Evolutionary conservation across 2,113 vertebrate species (phyloP).

Genomic region (Sinocyclocheilus maitianheensis): DNA sequence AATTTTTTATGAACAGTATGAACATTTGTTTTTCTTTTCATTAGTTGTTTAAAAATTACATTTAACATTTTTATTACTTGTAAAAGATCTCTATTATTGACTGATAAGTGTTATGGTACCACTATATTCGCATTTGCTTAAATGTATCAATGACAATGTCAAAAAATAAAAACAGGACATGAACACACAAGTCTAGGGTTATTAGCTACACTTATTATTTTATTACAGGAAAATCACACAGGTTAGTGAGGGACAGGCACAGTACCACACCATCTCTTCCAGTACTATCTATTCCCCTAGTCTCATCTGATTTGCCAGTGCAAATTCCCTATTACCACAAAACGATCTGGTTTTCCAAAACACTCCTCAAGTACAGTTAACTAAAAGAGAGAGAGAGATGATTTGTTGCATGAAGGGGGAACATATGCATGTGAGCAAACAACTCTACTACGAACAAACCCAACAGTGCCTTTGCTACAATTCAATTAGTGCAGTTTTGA

Average conservation of each 20-base stretch:
- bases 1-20: background rate
- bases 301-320: constrained; percentile 58
- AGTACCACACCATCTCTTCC: constrained; percentile 36
- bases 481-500: constrained; percentile 52
- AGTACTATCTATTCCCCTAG: constrained; percentile 30
- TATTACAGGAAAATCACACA: constrained; percentile 62
- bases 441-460: constrained; percentile 11
- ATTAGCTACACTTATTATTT: constrained; percentile 48
- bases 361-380: background rate
- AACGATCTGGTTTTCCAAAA: background rate
- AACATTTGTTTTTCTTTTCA: no score
- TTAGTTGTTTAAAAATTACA: background rate
- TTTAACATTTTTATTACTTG: background rate
- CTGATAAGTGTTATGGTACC: background rate
- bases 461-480: constrained; percentile 35
- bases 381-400: background rate
- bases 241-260: constrained; percentile 30
- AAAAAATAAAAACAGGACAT: background rate
- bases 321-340: constrained; percentile 17
- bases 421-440: background rate
- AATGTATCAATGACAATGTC: background rate
- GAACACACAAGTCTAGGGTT: constrained; percentile 4
- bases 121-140: background rate
- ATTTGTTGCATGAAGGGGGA: background rate
- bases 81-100: background rate